Percentiles rank a stretch among this genome's conserved stretches.
Evolutionary conservation across 2,888 invertebrate genomes (phyloP).

Genomic region (Phanerotoma sp.): DNA sequence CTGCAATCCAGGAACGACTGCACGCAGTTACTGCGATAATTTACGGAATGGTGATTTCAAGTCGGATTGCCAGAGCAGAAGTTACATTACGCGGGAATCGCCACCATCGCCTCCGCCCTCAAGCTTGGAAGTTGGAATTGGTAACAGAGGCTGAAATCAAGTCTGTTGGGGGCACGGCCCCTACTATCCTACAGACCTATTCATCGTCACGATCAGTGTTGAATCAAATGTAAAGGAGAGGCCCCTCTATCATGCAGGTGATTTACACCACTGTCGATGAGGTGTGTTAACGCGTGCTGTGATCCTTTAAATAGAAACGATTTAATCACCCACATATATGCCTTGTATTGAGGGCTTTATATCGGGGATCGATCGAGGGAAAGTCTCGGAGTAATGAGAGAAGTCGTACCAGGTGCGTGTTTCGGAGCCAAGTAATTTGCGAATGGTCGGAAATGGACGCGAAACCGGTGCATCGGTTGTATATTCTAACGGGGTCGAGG

Average conservation of each 20-base stretch:
- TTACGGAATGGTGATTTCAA: conserved; percentile 54
- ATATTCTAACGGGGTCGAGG: conserved; percentile 3
- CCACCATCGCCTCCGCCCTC: conserved; percentile 25
- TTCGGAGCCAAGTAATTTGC: conserved; percentile 15
- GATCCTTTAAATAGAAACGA: conserved; percentile 25
- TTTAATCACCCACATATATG: conserved; percentile 20
- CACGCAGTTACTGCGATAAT: conserved; percentile 47
- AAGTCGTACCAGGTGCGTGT: conserved; percentile 28
- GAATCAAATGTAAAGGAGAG: conserved; percentile 1
- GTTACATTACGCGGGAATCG: conserved; percentile 43
- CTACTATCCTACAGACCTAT: not conserved
- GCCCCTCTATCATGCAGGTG: not conserved
- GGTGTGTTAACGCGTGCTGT: conserved; percentile 19
- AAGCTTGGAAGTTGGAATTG: conserved; percentile 53
- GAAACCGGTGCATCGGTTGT: conserved; percentile 8
- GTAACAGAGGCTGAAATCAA: conserved; percentile 39
- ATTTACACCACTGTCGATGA: not conserved
- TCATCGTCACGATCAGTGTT: conserved; percentile 7
- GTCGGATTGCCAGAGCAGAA: conserved; percentile 54
- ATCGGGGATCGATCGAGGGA: conserved; percentile 17
- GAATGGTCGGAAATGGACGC: conserved; percentile 17
- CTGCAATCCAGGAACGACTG: conserved; percentile 53
- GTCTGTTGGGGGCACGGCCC: conserved; percentile 1
- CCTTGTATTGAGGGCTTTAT: conserved; percentile 2
- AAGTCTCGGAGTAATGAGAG: conserved; percentile 22